Percentiles rank a stretch among this genome's conserved stretches.
phyloP scores from a whole-genome alignment of 2,888 invertebrate genomes.

The Cataglyphis rosenhaueri region DNA sequence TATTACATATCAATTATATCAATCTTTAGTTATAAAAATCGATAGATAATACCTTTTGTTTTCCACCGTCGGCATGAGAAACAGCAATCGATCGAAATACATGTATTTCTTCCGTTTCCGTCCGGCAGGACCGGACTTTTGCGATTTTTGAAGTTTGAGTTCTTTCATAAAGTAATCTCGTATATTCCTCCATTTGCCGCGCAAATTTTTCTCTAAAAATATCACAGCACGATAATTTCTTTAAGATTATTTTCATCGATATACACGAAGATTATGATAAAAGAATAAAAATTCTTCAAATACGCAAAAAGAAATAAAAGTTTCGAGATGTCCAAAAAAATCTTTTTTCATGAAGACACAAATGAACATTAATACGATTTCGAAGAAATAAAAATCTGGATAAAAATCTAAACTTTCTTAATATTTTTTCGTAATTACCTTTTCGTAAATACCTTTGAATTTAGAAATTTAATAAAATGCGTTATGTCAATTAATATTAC shows the following conservation, averaged over 20 bases:
- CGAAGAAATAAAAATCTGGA: not conserved
- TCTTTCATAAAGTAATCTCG: slow-evolving; percentile 84
- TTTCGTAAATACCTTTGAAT: not conserved
- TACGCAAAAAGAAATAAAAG: not conserved
- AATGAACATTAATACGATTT: not conserved
- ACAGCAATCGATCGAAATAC: slow-evolving; percentile 80
- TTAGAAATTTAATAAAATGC: not conserved
- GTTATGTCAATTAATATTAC: not conserved
- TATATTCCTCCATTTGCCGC: slow-evolving; percentile 83
- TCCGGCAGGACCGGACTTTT: slow-evolving; percentile 67
- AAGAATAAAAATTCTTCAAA: not conserved
- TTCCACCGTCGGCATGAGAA: slow-evolving; percentile 81
- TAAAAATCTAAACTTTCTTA: not conserved
- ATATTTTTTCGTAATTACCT: not conserved
- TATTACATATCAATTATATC: slow-evolving; percentile 1
- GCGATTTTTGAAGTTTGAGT: slow-evolving; percentile 76
- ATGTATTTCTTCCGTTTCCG: slow-evolving; percentile 81
- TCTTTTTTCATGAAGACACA: not conserved
- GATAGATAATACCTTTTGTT: slow-evolving; percentile 70
- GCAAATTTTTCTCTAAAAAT: slow-evolving; percentile 80
- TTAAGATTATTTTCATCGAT: not conserved
- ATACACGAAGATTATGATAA: not conserved
- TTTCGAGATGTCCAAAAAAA: too few relatives aligned
- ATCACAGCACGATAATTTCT: not conserved
- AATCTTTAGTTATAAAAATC: not conserved